A percentile compares a stretch with the other conserved stretches of the same genome.
Conservation (phyloP, 2,888 invertebrate species). For the Peribatodes rhomboidaria region DNA sequence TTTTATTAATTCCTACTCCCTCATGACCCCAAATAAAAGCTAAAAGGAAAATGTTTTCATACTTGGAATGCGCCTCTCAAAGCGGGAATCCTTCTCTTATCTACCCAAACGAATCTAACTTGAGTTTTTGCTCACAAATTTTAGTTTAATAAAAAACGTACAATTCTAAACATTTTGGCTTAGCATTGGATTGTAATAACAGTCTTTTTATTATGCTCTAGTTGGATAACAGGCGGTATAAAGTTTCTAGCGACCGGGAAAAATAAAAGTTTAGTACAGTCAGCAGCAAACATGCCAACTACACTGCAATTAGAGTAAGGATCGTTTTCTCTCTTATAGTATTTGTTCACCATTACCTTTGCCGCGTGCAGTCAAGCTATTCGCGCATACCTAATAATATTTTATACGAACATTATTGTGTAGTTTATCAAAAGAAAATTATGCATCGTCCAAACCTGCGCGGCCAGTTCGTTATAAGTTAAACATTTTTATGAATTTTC, state of each 20-base stretch:
- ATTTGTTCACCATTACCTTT: constrained; percentile 45
- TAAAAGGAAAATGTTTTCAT: constrained; percentile 66
- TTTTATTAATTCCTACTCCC: constrained; percentile 76
- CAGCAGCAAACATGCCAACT: constrained; percentile 37
- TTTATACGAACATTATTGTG: constrained; percentile 36
- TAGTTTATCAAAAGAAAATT: constrained; percentile 37
- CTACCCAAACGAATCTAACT: constrained; percentile 38
- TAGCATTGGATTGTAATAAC: constrained; percentile 10
- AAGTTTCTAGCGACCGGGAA: constrained; percentile 18
- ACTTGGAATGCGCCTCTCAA: constrained; percentile 46
- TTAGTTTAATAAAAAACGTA: constrained; percentile 8
- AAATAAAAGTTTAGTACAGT: constrained; percentile 28
- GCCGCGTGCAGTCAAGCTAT: constrained; percentile 35
- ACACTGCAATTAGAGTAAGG: constrained; percentile 37
- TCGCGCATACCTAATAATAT: constrained; percentile 35
- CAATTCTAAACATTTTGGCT: constrained; percentile 12
- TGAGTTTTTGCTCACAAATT: constrained; percentile 23
- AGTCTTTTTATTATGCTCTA: constrained; percentile 9
- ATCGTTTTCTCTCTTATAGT: constrained; percentile 42
- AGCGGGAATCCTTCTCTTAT: constrained; percentile 45
- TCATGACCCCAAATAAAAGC: constrained; percentile 65
- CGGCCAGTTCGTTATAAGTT: constrained; percentile 51
- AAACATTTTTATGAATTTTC: constrained; percentile 58
- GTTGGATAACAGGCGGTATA: constrained; percentile 11
- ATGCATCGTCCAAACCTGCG: constrained; percentile 44